Conservation (phyloP, 2,888 invertebrate genomes). For the Uropetala carovei region DNA sequence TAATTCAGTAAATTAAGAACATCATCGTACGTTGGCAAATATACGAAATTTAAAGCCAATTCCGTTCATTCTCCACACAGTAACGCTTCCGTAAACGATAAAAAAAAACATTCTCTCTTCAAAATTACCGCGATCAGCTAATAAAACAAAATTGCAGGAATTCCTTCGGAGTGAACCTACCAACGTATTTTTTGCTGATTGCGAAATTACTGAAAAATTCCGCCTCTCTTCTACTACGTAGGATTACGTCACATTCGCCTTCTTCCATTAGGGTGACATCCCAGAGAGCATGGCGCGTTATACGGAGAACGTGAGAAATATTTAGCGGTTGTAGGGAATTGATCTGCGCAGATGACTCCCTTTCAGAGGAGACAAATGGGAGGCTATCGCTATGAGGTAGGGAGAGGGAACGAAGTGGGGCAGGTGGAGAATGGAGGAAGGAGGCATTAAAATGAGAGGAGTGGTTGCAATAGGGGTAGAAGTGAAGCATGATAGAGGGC, state of each 20-base stretch:
- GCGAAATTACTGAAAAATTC: background rate
- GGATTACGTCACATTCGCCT: slow-evolving; percentile 2
- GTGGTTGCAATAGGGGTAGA: background rate
- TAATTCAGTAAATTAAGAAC: too few relatives aligned
- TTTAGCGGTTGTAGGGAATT: background rate
- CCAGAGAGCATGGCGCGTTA: background rate
- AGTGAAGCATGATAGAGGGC: background rate
- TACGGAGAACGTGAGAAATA: slow-evolving; percentile 11
- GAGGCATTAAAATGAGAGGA: background rate
- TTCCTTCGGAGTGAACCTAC: background rate
- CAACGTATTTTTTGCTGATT: background rate
- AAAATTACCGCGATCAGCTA: background rate
- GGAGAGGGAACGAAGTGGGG: background rate
- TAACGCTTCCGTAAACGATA: too few relatives aligned
- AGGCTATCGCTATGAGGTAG: background rate
- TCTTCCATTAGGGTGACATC: slow-evolving; percentile 6
- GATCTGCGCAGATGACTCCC: background rate
- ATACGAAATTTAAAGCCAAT: too few relatives aligned
- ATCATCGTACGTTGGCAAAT: too few relatives aligned
- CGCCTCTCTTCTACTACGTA: background rate
- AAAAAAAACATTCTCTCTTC: too few relatives aligned
- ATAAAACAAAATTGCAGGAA: background rate
- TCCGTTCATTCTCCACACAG: too few relatives aligned
- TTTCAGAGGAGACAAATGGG: slow-evolving; percentile 14
- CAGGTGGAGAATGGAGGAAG: background rate